These are phyloP conservation scores for Megamerina dolium DNA, from an alignment of 2,888 invertebrate genomes.

Conservation along the genomic window DNA sequence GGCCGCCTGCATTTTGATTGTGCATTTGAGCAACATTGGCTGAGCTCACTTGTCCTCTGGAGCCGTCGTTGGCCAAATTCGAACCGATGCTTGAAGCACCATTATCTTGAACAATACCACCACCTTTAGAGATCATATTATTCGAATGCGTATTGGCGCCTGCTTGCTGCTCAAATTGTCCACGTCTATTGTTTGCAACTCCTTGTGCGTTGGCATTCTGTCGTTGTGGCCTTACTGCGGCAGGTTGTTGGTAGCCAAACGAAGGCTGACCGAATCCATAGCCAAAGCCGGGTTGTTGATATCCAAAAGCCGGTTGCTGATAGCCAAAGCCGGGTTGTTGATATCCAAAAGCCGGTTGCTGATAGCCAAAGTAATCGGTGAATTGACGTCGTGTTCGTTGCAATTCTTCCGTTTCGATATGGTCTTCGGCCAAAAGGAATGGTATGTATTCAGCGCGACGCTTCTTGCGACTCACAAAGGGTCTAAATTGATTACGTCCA, in stretches of 20 bases:
- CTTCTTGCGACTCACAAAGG: conserved; percentile 22
- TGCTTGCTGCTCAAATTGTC: conserved; percentile 37
- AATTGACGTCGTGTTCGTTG: conserved; percentile 23
- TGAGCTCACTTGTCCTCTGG: conserved; percentile 41
- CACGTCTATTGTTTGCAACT: conserved; percentile 24
- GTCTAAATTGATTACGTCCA: not conserved
- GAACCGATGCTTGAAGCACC: conserved; percentile 44
- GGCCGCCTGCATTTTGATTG: conserved; percentile 25
- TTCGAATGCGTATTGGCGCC: conserved; percentile 38
- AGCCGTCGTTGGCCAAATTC: conserved; percentile 41
- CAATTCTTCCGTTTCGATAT: not conserved
- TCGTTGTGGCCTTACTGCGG: conserved; percentile 6
- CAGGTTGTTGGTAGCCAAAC: not conserved
- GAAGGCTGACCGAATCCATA: conserved; percentile 7
- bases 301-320: conserved; percentile 15
- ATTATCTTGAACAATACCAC: conserved; percentile 29
- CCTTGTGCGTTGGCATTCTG: conserved; percentile 31
- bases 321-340: conserved; percentile 14
- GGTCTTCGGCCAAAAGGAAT: conserved; percentile 23
- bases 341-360: too few species aligned
- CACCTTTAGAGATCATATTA: conserved; percentile 21
- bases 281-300: conserved; percentile 4
- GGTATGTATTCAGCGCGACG: conserved; percentile 32
- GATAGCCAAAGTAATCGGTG: too few species aligned
- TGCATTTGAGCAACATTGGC: conserved; percentile 42